Conservation (phyloP, 53 echinoderm and acorn worm species). For the Mesocentrotus franciscanus region DNA sequence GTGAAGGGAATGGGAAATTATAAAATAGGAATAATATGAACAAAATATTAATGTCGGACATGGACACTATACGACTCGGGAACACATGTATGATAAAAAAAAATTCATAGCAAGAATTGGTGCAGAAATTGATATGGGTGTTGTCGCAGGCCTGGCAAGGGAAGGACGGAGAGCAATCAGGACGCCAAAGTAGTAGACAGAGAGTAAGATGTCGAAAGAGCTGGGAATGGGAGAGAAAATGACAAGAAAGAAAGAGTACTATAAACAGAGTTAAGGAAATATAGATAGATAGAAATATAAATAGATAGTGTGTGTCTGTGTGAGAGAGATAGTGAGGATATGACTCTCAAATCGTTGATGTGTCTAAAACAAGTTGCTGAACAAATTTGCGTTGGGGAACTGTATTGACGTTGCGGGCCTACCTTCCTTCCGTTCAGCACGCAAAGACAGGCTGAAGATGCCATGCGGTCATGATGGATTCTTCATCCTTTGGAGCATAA, state of each 20-base stretch:
- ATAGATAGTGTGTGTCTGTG: background rate
- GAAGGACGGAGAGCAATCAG: background rate
- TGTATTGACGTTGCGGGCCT: slow-evolving; percentile 13
- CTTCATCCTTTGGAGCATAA: background rate
- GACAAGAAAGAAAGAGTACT: background rate
- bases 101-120: background rate
- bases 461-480: background rate
- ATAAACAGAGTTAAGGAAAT: background rate
- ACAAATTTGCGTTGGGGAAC: slow-evolving; percentile 28
- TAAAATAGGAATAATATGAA: background rate
- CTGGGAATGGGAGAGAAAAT: background rate
- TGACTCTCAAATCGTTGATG: background rate
- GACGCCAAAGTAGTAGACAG: no score
- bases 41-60: background rate
- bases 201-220: background rate
- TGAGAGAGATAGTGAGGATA: background rate
- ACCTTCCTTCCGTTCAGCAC: background rate
- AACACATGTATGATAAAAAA: background rate
- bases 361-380: slow-evolving; percentile 16
- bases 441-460: background rate
- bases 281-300: background rate
- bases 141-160: background rate
- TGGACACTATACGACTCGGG: background rate
- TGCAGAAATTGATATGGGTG: background rate
- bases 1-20: no score